A percentile compares a stretch with the other conserved stretches of the same genome.
phyloP scores from a whole-genome alignment of 2,888 invertebrate genomes.

The Acrobasis suavella region DNA sequence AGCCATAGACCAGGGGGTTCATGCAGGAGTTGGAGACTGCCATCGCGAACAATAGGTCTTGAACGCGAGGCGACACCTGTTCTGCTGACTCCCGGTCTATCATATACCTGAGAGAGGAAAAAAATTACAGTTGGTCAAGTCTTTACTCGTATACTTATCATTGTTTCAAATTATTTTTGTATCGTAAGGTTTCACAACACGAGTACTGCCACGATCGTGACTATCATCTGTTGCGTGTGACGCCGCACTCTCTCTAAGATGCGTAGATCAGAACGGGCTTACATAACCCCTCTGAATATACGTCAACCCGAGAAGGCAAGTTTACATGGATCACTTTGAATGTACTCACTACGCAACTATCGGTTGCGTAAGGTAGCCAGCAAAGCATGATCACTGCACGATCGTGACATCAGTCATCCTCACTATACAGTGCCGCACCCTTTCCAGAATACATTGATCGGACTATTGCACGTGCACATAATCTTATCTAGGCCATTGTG shows the following conservation, averaged over 20 bases:
- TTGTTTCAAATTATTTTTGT: too few species aligned
- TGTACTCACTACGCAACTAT: conserved; percentile 87
- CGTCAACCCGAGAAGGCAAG: too few species aligned
- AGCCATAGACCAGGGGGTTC: conserved; percentile 91
- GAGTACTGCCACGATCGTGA: too few species aligned
- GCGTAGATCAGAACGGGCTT: too few species aligned
- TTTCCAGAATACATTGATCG: conserved; percentile 84
- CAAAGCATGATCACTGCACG: conserved; percentile 87
- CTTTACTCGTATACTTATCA: too few species aligned
- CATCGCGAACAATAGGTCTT: conserved; percentile 89
- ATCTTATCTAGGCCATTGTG: conserved; percentile 28
- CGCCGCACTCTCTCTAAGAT: not conserved
- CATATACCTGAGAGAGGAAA: conserved; percentile 83
- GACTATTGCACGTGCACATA: conserved; percentile 84
- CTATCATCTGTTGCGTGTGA: too few species aligned
- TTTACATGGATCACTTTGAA: not conserved
- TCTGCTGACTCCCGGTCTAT: conserved; percentile 85
- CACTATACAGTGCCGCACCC: conserved; percentile 87
- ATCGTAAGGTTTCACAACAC: too few species aligned
- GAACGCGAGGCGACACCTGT: conserved; percentile 84
- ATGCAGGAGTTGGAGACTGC: conserved; percentile 92
- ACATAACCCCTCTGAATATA: not conserved
- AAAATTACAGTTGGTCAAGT: not conserved
- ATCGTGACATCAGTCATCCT: conserved; percentile 91
- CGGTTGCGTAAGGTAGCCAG: conserved; percentile 90